These are phyloP conservation scores for Bugulina stolonifera DNA, from an alignment of 2,888 invertebrate genomes.

Conservation along the genomic window DNA sequence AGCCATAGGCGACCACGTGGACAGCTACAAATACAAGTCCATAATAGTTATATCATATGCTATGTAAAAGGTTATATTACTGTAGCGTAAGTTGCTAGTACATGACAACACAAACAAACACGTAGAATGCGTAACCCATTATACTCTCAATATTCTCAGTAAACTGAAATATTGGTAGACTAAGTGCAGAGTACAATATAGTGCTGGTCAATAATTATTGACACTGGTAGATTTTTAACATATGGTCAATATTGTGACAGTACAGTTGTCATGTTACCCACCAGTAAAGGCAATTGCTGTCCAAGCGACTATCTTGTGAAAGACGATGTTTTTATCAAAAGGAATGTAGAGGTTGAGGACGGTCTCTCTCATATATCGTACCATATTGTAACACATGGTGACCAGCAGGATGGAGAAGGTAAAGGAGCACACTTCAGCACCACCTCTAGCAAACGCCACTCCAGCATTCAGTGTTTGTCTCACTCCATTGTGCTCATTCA, in stretches of 20 bases:
- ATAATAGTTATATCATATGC: no score
- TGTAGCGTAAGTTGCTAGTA: no score
- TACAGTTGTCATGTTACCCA: no score
- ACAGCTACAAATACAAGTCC: conserved; percentile 53
- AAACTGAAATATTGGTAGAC: no score
- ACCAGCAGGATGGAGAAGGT: conserved; percentile 59
- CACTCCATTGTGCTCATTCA: conserved; percentile 61
- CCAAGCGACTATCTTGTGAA: conserved; percentile 61
- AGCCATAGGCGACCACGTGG: conserved; percentile 61
- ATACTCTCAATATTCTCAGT: no score
- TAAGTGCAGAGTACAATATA: no score
- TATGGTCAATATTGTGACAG: no score
- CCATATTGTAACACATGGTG: conserved; percentile 62
- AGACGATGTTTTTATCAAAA: conserved; percentile 59
- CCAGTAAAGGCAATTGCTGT: conserved; percentile 59
- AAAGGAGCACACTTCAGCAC: conserved; percentile 63
- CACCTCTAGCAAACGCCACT: conserved; percentile 60
- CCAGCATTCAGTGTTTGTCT: conserved; percentile 60
- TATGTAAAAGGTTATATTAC: no score
- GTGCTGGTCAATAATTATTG: no score
- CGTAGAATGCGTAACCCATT: no score
- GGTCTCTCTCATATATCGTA: conserved; percentile 59
- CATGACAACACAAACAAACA: no score
- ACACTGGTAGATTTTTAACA: no score
- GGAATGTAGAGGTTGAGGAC: conserved; percentile 59